Evolutionary conservation across 2,888 invertebrate genomes (phyloP).

Genomic region (Arge pagana): DNA sequence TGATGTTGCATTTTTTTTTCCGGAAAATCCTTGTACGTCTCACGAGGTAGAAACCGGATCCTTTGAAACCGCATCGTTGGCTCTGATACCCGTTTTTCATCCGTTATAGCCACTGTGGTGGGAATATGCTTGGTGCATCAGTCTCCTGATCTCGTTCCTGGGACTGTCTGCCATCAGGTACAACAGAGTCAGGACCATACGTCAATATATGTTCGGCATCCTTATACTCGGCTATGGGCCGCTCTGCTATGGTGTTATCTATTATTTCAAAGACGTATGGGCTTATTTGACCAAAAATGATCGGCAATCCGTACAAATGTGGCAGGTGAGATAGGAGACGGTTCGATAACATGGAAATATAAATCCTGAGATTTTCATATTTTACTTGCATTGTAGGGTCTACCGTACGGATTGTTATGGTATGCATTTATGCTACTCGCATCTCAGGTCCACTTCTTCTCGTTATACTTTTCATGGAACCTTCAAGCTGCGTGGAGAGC

Average conservation of each 20-base stretch:
- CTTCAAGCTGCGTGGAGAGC: constrained; percentile 83
- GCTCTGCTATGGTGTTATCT: constrained; percentile 77
- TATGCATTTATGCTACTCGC: constrained; percentile 86
- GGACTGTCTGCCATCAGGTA: constrained; percentile 85
- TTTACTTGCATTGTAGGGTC: constrained; percentile 64
- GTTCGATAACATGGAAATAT: not conserved
- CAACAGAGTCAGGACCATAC: constrained; percentile 78
- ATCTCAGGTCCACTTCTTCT: constrained; percentile 87
- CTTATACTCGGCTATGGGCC: constrained; percentile 80
- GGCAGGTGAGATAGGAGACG: constrained; percentile 83
- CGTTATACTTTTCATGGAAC: constrained; percentile 82
- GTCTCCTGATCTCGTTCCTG: constrained; percentile 80
- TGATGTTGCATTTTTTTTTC: no score
- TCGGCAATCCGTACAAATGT: constrained; percentile 72
- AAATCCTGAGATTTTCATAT: constrained; percentile 6
- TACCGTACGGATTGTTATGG: constrained; percentile 91
- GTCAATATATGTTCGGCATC: constrained; percentile 82
- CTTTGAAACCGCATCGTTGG: not conserved
- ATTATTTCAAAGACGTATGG: constrained; percentile 85
- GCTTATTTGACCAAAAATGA: constrained; percentile 75
- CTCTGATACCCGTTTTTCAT: constrained; percentile 2
- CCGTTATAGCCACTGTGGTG: constrained; percentile 82
- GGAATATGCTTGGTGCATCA: constrained; percentile 93
- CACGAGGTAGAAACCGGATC: not conserved
- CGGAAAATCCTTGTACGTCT: no score